A percentile compares a stretch with the other conserved stretches of the same genome.
These are phyloP conservation scores for Gortyna flavago DNA, from an alignment of 2,888 invertebrate species.

Conservation along the genomic window DNA sequence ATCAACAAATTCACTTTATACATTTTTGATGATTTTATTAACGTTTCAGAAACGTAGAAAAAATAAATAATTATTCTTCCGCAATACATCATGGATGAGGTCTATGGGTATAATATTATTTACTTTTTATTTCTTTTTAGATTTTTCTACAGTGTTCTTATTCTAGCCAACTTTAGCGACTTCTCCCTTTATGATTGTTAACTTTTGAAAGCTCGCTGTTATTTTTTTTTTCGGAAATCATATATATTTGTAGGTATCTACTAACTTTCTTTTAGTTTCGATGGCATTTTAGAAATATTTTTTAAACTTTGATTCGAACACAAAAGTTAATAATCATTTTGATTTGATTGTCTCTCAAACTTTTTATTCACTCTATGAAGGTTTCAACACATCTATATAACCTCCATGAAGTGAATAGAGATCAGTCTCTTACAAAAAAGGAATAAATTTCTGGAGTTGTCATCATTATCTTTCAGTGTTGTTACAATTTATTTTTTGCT, in stretches of 20 bases:
- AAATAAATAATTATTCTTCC: constrained; percentile 77
- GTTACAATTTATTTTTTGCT: neutral
- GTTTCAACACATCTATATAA: neutral
- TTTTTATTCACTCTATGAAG: constrained; percentile 2
- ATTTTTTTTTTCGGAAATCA: constrained; percentile 24
- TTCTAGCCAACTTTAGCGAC: constrained; percentile 47
- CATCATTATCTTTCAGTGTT: constrained; percentile 4
- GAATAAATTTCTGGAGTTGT: constrained; percentile 5
- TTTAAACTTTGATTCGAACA: constrained; percentile 1
- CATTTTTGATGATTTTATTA: constrained; percentile 57
- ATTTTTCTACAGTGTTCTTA: constrained; percentile 52
- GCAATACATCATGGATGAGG: constrained; percentile 67
- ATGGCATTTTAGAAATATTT: constrained; percentile 6
- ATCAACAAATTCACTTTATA: constrained; percentile 62
- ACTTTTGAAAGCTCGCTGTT: constrained; percentile 39
- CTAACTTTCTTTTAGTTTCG: neutral
- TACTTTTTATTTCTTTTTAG: constrained; percentile 46
- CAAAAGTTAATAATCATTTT: constrained; percentile 8
- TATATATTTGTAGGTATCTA: neutral
- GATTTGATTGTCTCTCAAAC: constrained; percentile 17
- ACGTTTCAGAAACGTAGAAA: constrained; percentile 76
- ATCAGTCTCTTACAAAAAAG: constrained; percentile 46
- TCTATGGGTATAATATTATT: constrained; percentile 65
- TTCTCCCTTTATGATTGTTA: constrained; percentile 6
- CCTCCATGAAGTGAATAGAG: constrained; percentile 16